These are phyloP conservation scores for Corynorhinus townsendii DNA, from an alignment of 2,113 vertebrate species.

Conservation along the genomic window DNA sequence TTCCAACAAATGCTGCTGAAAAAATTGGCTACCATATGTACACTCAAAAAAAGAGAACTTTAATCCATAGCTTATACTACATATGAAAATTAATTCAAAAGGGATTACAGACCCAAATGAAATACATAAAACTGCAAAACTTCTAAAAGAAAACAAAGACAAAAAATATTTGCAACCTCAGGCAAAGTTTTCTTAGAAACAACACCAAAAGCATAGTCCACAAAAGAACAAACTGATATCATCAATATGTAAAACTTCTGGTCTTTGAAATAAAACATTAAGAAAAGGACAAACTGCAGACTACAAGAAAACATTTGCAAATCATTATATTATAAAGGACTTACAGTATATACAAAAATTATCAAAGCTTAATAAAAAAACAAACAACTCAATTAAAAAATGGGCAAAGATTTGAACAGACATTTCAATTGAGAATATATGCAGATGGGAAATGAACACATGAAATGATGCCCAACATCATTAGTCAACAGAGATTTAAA, in stretches of 20 bases:
- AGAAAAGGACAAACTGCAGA: constrained; percentile 1
- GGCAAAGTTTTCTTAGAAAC: neutral
- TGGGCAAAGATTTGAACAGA: neutral
- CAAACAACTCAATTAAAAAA: neutral
- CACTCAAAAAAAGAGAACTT: neutral
- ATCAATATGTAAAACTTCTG: neutral
- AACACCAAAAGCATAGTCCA: neutral
- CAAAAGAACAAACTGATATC: neutral
- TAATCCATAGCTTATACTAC: neutral
- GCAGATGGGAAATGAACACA: neutral
- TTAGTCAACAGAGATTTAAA: neutral
- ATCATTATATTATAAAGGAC: neutral
- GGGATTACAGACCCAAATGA: neutral
- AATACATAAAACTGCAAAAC: neutral
- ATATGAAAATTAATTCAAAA: neutral
- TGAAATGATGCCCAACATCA: neutral
- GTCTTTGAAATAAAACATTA: neutral
- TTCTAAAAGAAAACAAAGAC: neutral
- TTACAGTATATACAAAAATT: neutral
- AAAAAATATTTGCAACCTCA: neutral
- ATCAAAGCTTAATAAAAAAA: neutral
- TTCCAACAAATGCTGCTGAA: neutral
- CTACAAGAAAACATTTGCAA: constrained; percentile 1
- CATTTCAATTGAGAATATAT: neutral
- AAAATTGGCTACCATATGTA: neutral